A percentile compares a stretch with the other conserved stretches of the same genome.
Evolutionary conservation across 2,888 invertebrate genomes (phyloP).

Genomic region (Lampropteryx suffumata): DNA sequence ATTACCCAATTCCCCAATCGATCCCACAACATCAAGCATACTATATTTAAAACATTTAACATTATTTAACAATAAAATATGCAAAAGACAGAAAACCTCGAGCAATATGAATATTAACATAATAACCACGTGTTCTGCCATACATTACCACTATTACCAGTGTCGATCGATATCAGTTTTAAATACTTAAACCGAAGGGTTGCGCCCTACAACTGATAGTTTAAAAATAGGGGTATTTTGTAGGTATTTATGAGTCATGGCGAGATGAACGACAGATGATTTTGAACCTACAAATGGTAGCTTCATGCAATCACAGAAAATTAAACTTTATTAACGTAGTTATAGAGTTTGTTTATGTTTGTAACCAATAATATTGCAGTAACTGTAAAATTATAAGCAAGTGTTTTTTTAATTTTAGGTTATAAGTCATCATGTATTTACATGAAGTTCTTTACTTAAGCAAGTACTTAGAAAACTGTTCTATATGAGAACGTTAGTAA

Average conservation of each 20-base stretch:
- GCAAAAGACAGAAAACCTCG: conserved; percentile 21
- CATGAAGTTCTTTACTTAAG: no score
- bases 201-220: conserved; percentile 47
- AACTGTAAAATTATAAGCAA: no score
- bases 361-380: no score
- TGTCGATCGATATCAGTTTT: conserved; percentile 65
- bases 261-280: conserved; percentile 24
- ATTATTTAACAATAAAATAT: conserved; percentile 19
- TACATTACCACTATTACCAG: conserved; percentile 31
- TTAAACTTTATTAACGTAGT: no score
- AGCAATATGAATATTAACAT: conserved; percentile 10
- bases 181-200: conserved; percentile 71
- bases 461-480: no score
- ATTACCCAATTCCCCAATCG: no score
- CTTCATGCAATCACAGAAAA: no score
- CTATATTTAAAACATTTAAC: background rate
- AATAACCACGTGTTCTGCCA: conserved; percentile 5
- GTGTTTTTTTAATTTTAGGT: no score
- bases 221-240: conserved; percentile 39
- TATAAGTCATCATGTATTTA: no score
- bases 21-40: background rate
- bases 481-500: no score
- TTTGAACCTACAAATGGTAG: conserved; percentile 4
- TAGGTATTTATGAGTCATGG: conserved; percentile 35
- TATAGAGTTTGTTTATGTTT: no score